Evolutionary conservation across 2,113 vertebrate genomes (phyloP).

Genomic region (Otus sunia): DNA sequence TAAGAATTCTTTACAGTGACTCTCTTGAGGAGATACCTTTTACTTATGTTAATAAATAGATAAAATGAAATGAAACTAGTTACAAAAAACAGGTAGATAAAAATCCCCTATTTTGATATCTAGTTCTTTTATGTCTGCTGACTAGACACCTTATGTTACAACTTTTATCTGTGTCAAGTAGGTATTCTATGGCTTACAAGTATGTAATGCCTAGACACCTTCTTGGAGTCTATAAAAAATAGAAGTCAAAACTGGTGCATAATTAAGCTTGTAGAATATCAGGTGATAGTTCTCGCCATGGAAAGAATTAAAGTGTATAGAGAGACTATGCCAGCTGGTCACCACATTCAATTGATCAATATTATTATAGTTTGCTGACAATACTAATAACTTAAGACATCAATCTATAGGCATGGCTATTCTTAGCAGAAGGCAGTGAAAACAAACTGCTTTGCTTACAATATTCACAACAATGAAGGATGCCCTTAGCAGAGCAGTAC

Average conservation of each 20-base stretch:
- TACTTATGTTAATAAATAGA: background rate
- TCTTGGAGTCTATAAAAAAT: background rate
- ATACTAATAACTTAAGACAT: background rate
- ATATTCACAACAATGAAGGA: background rate
- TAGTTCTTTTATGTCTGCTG: background rate
- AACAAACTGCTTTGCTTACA: constrained; percentile 22
- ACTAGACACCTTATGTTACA: background rate
- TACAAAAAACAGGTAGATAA: background rate
- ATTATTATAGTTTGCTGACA: constrained; percentile 17
- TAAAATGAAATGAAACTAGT: background rate
- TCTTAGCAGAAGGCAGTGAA: constrained; percentile 35
- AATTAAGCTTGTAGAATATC: background rate
- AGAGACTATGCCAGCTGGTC: background rate
- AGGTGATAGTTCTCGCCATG: background rate
- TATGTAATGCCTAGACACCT: background rate
- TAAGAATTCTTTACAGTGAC: background rate
- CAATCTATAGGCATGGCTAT: constrained; percentile 10
- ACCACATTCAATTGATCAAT: background rate
- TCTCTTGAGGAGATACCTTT: background rate
- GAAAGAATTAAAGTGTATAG: background rate
- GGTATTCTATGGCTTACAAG: background rate
- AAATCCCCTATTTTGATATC: background rate
- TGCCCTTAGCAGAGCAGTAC: background rate
- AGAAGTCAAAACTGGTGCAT: background rate
- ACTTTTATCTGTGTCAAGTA: background rate